Conservation (phyloP, 2,113 vertebrate genomes). For the Felis chaus region DNA sequence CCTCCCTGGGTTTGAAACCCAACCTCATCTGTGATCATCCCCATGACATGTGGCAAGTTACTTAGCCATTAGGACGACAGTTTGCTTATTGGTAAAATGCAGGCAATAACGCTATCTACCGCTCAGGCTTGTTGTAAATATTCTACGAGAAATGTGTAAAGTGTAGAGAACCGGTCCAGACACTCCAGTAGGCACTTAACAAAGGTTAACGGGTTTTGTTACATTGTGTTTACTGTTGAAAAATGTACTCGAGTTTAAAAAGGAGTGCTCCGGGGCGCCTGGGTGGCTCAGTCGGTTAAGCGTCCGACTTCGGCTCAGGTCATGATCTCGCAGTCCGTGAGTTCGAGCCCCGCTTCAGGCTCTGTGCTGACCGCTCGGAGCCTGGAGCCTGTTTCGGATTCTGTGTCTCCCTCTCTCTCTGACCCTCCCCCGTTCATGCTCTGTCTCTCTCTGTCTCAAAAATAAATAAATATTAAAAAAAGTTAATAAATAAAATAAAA, state of each 20-base stretch:
- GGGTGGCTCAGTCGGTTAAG: too few species aligned
- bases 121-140: not conserved
- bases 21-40: not conserved
- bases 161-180: not conserved
- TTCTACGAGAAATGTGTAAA: not conserved
- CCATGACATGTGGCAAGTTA: not conserved
- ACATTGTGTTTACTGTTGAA: not conserved
- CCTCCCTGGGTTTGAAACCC: not conserved
- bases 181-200: not conserved
- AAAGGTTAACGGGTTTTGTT: not conserved
- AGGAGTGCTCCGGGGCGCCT: not conserved
- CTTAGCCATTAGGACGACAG: not conserved
- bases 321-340: fast-evolving
- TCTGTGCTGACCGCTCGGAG: too few species aligned
- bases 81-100: not conserved
- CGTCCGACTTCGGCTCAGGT: too few species aligned
- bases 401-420: too few species aligned
- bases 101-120: not conserved
- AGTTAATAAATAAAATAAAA: too few species aligned
- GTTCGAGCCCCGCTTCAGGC: too few species aligned
- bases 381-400: too few species aligned
- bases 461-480: too few species aligned
- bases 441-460: too few species aligned
- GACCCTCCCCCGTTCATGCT: too few species aligned
- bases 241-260: not conserved